These are phyloP conservation scores for Perccottus glenii DNA, from an alignment of 2,113 vertebrate genomes.

Conservation along the genomic window DNA sequence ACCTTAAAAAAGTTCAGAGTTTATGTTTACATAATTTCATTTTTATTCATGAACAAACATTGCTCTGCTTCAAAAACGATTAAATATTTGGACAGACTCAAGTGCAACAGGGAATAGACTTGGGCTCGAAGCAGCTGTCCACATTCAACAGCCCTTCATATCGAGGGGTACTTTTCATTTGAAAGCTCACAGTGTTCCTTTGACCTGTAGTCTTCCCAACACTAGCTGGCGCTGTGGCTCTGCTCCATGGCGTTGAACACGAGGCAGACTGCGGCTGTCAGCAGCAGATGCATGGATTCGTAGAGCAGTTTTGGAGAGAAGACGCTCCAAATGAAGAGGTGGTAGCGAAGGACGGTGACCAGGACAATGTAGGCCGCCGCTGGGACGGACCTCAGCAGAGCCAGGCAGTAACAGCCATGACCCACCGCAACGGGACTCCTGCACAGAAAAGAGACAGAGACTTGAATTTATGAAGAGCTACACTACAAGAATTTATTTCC, in stretches of 20 bases:
- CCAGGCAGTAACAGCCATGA: conserved; percentile 91
- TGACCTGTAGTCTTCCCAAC: conserved; percentile 1
- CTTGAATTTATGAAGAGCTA: too few relatives aligned
- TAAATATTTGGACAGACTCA: conserved; percentile 33
- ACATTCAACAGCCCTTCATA: neutral
- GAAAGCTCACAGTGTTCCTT: too few relatives aligned
- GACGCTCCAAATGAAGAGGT: conserved; percentile 98
- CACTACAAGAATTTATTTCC: too few relatives aligned
- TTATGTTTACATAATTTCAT: neutral
- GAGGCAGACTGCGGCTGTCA: conserved; percentile 84
- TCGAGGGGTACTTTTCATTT: neutral
- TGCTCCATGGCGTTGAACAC: conserved; percentile 89
- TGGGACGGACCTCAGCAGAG: conserved; percentile 85
- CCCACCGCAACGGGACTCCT: conserved; percentile 83
- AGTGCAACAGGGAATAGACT: neutral
- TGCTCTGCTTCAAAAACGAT: neutral
- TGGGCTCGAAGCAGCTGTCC: conserved; percentile 1
- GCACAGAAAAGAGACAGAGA: conserved; percentile 38
- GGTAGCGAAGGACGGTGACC: conserved; percentile 91
- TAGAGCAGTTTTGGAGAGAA: conserved; percentile 97
- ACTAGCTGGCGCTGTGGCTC: conserved; percentile 61
- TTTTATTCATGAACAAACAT: conserved; percentile 28
- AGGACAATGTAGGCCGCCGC: conserved; percentile 85
- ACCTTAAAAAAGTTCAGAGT: conserved; percentile 13
- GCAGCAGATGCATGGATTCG: conserved; percentile 88